Evolutionary conservation across 2,113 vertebrate genomes (phyloP).

Genomic region (Dicrurus megarhynchus): DNA sequence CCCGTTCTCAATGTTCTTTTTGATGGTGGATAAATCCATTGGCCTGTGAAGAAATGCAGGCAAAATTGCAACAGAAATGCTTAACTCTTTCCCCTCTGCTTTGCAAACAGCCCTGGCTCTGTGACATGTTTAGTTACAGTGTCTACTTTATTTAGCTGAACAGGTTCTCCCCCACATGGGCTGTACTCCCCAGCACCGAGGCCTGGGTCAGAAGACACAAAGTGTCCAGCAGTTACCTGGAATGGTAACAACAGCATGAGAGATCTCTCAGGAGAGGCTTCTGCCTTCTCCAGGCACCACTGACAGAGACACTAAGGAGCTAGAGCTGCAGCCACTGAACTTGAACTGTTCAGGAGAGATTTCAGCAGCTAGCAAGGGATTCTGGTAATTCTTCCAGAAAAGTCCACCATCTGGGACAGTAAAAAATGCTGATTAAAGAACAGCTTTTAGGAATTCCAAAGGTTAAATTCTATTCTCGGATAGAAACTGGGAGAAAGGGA

Average conservation of each 20-base stretch:
- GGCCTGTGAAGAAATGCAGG: slow-evolving; percentile 75
- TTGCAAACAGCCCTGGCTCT: not conserved
- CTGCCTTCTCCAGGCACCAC: not conserved
- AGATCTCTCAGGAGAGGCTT: not conserved
- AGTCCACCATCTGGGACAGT: not conserved
- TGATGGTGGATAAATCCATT: slow-evolving; percentile 98
- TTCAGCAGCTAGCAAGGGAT: not conserved
- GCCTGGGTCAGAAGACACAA: not conserved
- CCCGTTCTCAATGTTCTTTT: slow-evolving; percentile 98
- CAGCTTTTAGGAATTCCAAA: not conserved
- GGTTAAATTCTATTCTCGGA: not conserved
- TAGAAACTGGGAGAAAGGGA: not conserved
- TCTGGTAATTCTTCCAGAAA: not conserved
- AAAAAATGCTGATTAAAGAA: not conserved
- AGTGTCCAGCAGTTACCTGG: not conserved
- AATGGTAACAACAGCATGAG: not conserved
- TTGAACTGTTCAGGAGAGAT: not conserved
- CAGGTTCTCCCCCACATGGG: not conserved
- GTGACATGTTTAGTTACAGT: not conserved
- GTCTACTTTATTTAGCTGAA: not conserved
- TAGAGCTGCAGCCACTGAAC: not conserved
- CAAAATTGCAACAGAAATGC: not conserved
- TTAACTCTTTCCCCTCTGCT: not conserved
- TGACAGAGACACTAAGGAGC: not conserved
- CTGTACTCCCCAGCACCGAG: not conserved